These are phyloP conservation scores for Triplophysa yarkandensis DNA, from an alignment of 2,797 vertebrate genomes.

Conservation along the genomic window DNA sequence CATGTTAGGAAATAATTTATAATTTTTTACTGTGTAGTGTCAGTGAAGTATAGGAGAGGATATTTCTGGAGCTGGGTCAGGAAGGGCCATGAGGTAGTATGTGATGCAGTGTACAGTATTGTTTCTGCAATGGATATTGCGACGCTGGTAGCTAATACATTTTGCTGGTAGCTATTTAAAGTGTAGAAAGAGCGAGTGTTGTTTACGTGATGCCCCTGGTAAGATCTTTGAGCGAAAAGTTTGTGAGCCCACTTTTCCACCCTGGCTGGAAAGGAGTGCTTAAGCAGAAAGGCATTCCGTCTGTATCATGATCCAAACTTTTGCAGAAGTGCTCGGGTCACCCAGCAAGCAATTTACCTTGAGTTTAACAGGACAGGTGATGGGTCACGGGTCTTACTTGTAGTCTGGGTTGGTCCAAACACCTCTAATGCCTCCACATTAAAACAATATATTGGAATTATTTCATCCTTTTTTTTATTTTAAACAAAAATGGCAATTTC, in stretches of 20 bases:
- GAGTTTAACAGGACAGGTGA: slow-evolving; percentile 63
- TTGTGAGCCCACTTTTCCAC: slow-evolving; percentile 32
- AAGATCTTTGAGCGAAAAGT: slow-evolving; percentile 47
- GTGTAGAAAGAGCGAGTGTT: slow-evolving; percentile 53
- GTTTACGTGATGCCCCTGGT: slow-evolving; percentile 63
- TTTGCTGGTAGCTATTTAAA: slow-evolving; percentile 59
- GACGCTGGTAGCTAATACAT: slow-evolving; percentile 60
- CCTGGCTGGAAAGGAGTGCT: slow-evolving; percentile 51
- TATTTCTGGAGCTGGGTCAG: slow-evolving; percentile 53
- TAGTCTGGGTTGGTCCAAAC: neutral
- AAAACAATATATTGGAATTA: neutral
- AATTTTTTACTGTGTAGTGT: slow-evolving; percentile 52
- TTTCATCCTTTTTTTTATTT: neutral
- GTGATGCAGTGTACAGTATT: slow-evolving; percentile 70
- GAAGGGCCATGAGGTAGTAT: slow-evolving; percentile 54
- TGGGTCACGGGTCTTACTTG: slow-evolving; percentile 42
- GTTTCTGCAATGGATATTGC: slow-evolving; percentile 70
- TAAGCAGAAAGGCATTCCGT: slow-evolving; percentile 49
- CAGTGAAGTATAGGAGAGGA: slow-evolving; percentile 47
- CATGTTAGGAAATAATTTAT: slow-evolving; percentile 53
- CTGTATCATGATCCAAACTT: slow-evolving; percentile 51
- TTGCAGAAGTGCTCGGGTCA: slow-evolving; percentile 56
- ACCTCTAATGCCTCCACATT: neutral
- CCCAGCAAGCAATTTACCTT: slow-evolving; percentile 60
- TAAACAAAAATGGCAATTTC: neutral